Evolutionary conservation across 2,888 invertebrate species (phyloP), one percentile per base, ranked within the genome.

Genomic region (Amblyjoppa fuscipennis): DNA sequence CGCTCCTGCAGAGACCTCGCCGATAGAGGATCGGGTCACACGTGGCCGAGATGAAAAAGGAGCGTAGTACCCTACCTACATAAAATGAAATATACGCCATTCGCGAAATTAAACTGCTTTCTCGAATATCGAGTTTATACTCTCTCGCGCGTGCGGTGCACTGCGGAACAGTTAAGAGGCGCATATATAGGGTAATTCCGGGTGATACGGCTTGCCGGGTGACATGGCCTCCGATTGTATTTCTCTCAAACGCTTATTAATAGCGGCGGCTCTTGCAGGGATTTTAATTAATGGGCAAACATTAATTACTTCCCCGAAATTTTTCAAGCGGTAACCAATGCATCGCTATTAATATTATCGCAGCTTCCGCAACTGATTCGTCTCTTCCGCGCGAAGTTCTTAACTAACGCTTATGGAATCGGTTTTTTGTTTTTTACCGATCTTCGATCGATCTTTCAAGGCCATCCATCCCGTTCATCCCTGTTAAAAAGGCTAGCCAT

Each of bases 101-200:
- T 75, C 74, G 59, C 49, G 45, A 75, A 64, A 73, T 73, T 38
- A 25, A 59, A 59, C 61, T 61, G 74, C 74, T 75, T 74, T 75
- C 74, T 28, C 74, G 74, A 75, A 64, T 75, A 75, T 75, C 74
- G 74, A 75, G 61, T 61, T 38, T 53, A 53, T 59, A 59, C 25
- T 25, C 59, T 59, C 59, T 28, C 59, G 59, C 59, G 59, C 59
- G 28, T 28, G 59, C 59, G 25, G 25, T 13, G 28, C 59, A 59
- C 28, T 28, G 13, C 59, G 28, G 59, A 59, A 28, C 25, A 28
- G 59, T 59, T 9, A 11, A 59, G 59, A 28, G 59, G 28, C 28
- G 28, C 9, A 11, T 25, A 59, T 25, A 20, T 25, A 56, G 20
- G 56, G 25, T 25, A 25, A 59, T 49, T 49, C 45, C 45, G 45